A percentile compares a stretch with the other conserved stretches of the same genome.
phyloP scores from a whole-genome alignment of 1,140 invertebrate species.

The Patella vulgata region DNA sequence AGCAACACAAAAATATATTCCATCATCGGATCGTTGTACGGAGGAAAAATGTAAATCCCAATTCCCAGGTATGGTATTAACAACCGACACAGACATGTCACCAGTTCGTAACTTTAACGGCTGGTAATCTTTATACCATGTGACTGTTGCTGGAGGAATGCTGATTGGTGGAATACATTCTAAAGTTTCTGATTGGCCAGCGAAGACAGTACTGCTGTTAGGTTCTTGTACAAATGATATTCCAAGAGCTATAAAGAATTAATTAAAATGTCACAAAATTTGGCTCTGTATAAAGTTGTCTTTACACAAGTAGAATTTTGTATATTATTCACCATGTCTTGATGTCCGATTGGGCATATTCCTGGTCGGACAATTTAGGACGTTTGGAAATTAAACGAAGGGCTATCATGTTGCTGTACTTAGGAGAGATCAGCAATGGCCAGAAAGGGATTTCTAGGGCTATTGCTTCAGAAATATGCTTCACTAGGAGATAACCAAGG shows the following conservation, averaged over 20 bases:
- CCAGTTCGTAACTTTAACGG: conserved; percentile 29
- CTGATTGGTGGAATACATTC: conserved; percentile 52
- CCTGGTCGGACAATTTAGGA: too few relatives aligned
- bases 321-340: too few relatives aligned
- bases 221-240: conserved; percentile 42
- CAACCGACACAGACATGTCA: conserved; percentile 7
- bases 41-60: conserved; percentile 47
- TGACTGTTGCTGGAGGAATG: conserved; percentile 46
- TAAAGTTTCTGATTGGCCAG: conserved; percentile 38
- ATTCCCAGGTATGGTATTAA: conserved; percentile 15
- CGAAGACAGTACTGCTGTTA: conserved; percentile 32
- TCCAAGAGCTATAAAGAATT: conserved; percentile 31
- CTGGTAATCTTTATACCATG: conserved; percentile 58
- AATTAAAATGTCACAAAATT: not conserved
- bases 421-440: too few relatives aligned
- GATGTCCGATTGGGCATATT: too few relatives aligned
- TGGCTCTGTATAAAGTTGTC: not conserved
- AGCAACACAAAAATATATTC: conserved; percentile 58
- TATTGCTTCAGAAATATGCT: too few relatives aligned
- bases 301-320: not conserved
- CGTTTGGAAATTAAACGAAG: too few relatives aligned
- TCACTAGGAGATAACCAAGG: not conserved
- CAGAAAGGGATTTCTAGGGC: too few relatives aligned
- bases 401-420: too few relatives aligned
- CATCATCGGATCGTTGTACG: conserved; percentile 48